Percentiles rank a stretch among this genome's conserved stretches.
Conservation (phyloP, 53 echinoderm and acorn worm genomes). For the Zoroaster sp. region DNA sequence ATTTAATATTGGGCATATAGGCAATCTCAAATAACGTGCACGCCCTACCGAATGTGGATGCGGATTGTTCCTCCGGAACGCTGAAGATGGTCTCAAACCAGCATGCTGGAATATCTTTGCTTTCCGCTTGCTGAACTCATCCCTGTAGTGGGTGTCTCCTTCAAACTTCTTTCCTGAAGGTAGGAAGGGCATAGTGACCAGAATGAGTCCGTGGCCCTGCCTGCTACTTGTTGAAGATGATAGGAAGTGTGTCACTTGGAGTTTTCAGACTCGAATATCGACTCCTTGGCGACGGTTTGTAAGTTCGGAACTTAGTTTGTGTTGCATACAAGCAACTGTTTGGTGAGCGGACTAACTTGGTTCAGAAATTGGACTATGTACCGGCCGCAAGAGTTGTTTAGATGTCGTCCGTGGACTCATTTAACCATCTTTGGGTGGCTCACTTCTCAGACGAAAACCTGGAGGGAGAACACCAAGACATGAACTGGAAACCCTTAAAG, state of each 20-base stretch:
- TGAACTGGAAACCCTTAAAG: background rate
- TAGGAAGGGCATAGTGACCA: conserved; percentile 7
- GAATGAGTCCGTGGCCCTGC: background rate
- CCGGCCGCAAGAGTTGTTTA: no score
- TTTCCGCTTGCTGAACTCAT: conserved; percentile 25
- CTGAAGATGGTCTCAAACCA: conserved; percentile 30
- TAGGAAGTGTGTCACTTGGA: background rate
- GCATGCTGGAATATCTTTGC: conserved; percentile 24
- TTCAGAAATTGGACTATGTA: background rate
- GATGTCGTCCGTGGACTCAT: background rate
- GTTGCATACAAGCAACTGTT: background rate
- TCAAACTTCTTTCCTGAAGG: conserved; percentile 31
- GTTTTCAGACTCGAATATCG: background rate
- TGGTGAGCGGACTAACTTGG: background rate
- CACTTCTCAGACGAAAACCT: background rate
- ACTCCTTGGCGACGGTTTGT: background rate
- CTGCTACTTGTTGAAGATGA: background rate
- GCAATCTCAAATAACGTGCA: background rate
- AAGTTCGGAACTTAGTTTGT: background rate
- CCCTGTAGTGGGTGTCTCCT: conserved; percentile 35
- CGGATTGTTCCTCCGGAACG: conserved; percentile 64
- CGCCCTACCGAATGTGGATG: conserved; percentile 75
- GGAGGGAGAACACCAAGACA: background rate
- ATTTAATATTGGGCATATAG: no score
- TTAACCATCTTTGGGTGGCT: no score